Evolutionary conservation across 2,113 vertebrate genomes (phyloP), one percentile per base, ranked within the genome.

Genomic region (Nothoprocta perdicaria): DNA sequence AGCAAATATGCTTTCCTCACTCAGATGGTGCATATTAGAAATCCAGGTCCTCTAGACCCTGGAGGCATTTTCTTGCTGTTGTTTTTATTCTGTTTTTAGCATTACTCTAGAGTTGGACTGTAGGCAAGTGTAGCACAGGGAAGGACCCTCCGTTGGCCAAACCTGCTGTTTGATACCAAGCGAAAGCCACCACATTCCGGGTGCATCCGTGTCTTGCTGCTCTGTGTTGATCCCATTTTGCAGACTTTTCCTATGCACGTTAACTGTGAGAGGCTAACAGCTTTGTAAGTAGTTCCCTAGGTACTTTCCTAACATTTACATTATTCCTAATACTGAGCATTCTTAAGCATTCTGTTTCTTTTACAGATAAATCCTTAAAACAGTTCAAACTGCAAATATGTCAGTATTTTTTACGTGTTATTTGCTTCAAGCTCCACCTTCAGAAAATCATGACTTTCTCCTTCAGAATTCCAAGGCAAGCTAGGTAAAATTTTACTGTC

Each of bases 181-280:
- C 40, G 65, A 90, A 86, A 80, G 86, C 72, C 78, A 94, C 82
- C 83, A 79, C 72, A 91, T 95, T 95, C 86, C 95, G 85, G 40
- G 78, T 67, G 82, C 93, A 82, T 92, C 52, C 85, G 53, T 72
- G 67, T 80, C 68, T 79, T 87, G 80, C 86, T 95, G 86, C 86
- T 96, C 95, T 88, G 78, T 88, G 84, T 41, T 81, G 46, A 88
- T 88, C 60, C 57, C 46, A 46, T 91, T 95, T 88, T 86, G 74
- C 63, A 93, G 88, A 27, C 83, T 74, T 91, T 46, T 79, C 90
- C 87, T 95, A 78, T 92, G 63, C 82, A 53, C 89, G 66, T 95
- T 88, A 84, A 90, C 86, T 91, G 80, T 89, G 80, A 80, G 77
- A 86, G 67, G 79, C 89, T 71, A 72, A 85, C 53, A 79, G 58